A percentile compares a stretch with the other conserved stretches of the same genome.
phyloP scores from a whole-genome alignment of 2,888 invertebrate genomes.

The Diachrysia chrysitis region DNA sequence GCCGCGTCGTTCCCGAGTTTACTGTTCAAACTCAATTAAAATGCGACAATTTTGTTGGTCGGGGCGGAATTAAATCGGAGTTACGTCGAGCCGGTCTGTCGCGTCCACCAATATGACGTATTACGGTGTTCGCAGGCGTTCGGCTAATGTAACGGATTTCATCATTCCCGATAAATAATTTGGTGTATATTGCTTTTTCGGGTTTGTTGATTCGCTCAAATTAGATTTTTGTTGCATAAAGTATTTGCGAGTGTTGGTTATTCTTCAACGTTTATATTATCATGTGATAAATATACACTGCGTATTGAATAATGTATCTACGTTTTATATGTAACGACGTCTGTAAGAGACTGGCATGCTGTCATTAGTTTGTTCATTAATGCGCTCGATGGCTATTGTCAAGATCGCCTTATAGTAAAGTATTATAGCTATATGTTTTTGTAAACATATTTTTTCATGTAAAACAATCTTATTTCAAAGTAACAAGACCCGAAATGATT shows the following conservation, averaged over 20 bases:
- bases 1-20: conserved; percentile 69
- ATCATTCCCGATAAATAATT: conserved; percentile 45
- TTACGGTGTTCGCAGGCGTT: conserved; percentile 35
- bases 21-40: conserved; percentile 83
- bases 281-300: neutral
- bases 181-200: conserved; percentile 40
- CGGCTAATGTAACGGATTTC: conserved; percentile 43
- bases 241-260: conserved; percentile 16
- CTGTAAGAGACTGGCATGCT: neutral
- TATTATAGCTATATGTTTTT: too few species aligned
- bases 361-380: too few species aligned
- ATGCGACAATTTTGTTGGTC: conserved; percentile 78
- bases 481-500: conserved; percentile 37
- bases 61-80: conserved; percentile 84
- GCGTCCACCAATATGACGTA: conserved; percentile 63
- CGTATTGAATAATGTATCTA: neutral
- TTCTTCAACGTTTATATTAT: neutral
- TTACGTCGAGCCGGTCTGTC: conserved; percentile 66
- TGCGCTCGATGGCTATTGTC: too few species aligned
- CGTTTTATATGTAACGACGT: neutral
- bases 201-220: conserved; percentile 38
- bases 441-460: neutral
- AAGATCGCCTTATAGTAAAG: too few species aligned
- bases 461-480: neutral
- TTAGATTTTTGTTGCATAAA: conserved; percentile 30